A percentile compares a stretch with the other conserved stretches of the same genome.
Conservation (phyloP, 2,888 invertebrate genomes). For the Andricus curvator region DNA sequence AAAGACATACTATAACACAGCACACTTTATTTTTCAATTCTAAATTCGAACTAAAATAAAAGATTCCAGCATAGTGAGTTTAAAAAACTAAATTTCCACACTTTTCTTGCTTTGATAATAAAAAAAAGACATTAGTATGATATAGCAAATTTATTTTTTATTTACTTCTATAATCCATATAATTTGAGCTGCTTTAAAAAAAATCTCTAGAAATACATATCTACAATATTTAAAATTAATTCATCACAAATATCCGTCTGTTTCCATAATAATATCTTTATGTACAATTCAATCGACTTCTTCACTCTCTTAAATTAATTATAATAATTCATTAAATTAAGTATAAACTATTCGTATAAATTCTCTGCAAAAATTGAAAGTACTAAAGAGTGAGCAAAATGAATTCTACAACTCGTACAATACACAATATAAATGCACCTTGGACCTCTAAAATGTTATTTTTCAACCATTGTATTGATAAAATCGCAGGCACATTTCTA, state of each 20-base stretch:
- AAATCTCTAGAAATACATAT: background rate
- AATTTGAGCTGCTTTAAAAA: background rate
- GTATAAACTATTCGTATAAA: background rate
- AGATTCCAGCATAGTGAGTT: too few relatives aligned
- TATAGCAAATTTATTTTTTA: too few relatives aligned
- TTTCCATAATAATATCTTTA: slow-evolving; percentile 1
- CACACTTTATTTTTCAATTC: too few relatives aligned
- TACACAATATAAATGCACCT: slow-evolving; percentile 13
- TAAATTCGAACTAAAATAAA: too few relatives aligned
- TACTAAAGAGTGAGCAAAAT: background rate
- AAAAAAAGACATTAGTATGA: too few relatives aligned
- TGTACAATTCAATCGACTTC: background rate
- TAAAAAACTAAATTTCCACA: too few relatives aligned
- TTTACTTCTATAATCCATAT: too few relatives aligned
- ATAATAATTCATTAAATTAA: background rate
- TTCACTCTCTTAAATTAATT: too few relatives aligned
- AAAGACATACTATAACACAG: too few relatives aligned
- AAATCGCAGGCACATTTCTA: background rate
- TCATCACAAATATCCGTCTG: background rate
- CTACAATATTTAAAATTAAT: background rate
- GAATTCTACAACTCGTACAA: background rate
- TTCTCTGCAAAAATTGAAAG: background rate
- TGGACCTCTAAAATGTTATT: background rate
- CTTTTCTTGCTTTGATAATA: too few relatives aligned
- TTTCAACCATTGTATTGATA: background rate